phyloP scores from a whole-genome alignment of 2,888 invertebrate genomes.

The Rhingia rostrata region DNA sequence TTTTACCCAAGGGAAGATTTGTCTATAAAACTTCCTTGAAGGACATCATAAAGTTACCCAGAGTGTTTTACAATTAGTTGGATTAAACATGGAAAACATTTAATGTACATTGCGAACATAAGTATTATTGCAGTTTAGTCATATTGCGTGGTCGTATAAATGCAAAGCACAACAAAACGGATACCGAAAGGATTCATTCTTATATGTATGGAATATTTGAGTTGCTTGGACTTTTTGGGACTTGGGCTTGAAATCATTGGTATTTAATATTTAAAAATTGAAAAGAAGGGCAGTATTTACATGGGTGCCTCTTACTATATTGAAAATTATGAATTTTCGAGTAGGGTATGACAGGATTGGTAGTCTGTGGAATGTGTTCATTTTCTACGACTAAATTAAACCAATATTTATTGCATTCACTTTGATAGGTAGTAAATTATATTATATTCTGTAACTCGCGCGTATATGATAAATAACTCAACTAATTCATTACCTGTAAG shows the following conservation, averaged over 20 bases:
- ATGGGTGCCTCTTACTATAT: too few relatives aligned
- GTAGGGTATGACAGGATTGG: too few relatives aligned
- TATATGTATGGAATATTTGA: background rate
- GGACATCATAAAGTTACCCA: conserved; percentile 56
- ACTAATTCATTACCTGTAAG: too few relatives aligned
- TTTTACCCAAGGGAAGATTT: conserved; percentile 53
- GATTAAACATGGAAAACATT: conserved; percentile 48
- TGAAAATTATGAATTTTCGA: too few relatives aligned
- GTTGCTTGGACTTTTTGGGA: background rate
- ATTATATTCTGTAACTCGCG: too few relatives aligned
- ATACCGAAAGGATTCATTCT: conserved; percentile 6
- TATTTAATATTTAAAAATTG: too few relatives aligned
- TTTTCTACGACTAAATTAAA: too few relatives aligned
- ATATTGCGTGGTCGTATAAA: conserved; percentile 21
- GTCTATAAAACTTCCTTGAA: conserved; percentile 49
- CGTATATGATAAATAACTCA: too few relatives aligned
- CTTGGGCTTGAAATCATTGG: background rate
- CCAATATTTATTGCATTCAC: too few relatives aligned
- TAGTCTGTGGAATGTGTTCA: too few relatives aligned
- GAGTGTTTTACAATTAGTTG: conserved; percentile 63
- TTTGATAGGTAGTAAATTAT: too few relatives aligned
- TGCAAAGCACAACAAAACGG: conserved; percentile 3
- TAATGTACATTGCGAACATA: conserved; percentile 42
- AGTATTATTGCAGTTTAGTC: conserved; percentile 36
- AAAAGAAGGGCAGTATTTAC: too few relatives aligned